Evolutionary conservation across 2,888 invertebrate genomes (phyloP).

Genomic region (Euclidia mi): DNA sequence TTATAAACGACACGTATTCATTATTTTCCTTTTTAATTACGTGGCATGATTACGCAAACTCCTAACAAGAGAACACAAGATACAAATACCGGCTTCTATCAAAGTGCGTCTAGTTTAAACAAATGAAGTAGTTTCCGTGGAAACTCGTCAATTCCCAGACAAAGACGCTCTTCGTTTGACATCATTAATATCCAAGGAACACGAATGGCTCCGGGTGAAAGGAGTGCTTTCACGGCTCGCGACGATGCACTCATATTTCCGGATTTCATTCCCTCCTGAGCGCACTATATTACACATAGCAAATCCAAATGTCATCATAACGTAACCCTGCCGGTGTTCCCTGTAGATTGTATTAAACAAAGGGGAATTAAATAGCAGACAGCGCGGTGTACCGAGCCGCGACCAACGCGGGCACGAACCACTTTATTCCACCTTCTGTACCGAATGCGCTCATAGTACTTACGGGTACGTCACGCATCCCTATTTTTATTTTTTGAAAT

Average conservation of each 20-base stretch:
- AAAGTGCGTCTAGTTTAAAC: conserved; percentile 54
- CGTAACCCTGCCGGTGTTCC: conserved; percentile 73
- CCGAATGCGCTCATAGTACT: conserved; percentile 56
- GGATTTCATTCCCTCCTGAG: conserved; percentile 70
- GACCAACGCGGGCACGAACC: conserved; percentile 70
- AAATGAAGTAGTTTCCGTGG: conserved; percentile 60
- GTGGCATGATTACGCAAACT: conserved; percentile 3
- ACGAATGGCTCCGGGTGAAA: conserved; percentile 59
- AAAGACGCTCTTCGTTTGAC: conserved; percentile 68
- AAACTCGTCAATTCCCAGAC: conserved; percentile 69
- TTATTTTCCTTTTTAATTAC: conserved; percentile 9
- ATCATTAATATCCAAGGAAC: conserved; percentile 72
- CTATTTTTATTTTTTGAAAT: conserved; percentile 57
- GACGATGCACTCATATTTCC: conserved; percentile 77
- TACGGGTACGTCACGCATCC: conserved; percentile 52
- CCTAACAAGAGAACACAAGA: conserved; percentile 21
- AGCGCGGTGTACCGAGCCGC: conserved; percentile 74
- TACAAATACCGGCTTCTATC: conserved; percentile 32
- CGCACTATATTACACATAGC: conserved; percentile 70
- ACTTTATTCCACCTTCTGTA: conserved; percentile 68
- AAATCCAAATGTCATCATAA: conserved; percentile 78
- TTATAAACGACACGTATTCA: conserved; percentile 3
- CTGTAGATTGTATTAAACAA: conserved; percentile 82
- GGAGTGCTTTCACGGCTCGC: conserved; percentile 62
- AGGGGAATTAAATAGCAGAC: conserved; percentile 80